Evolutionary conservation across 1,140 invertebrate genomes (phyloP), one percentile per base, ranked within the genome.

Genomic region (Mizuhopecten yessoensis): DNA sequence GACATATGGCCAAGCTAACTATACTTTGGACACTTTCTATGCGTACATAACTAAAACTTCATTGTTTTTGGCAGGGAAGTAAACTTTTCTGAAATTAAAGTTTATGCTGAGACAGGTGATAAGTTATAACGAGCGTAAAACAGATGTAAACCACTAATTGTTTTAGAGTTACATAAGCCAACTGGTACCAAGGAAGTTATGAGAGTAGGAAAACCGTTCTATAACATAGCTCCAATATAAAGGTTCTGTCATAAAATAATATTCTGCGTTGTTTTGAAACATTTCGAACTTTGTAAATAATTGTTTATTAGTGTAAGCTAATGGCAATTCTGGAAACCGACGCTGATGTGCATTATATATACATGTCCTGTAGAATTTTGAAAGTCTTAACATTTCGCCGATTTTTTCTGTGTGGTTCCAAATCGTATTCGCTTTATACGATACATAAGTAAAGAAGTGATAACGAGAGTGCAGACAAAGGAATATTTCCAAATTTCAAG

Each of bases 11-110:
- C 11, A 75, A n/a, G 57, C 2, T n/a, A 75, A 29, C n/a, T n/a
- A 75, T 29, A 13, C 57, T 75, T 7, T 7, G 57, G 57, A 75
- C 3, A 29, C 23, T 17, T 29, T 75, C 5, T n/a, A 29, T n/a
- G 29, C n/a, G 11, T 75, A 75, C 57, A 11, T 29, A 75, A 75
- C 57, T 29, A 11, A 75, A 75, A 75, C 57, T 75, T 75, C 23
- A 75, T 75, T 75, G 57, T 9, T 75, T 75, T 75, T 75, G 57
- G 57, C 57, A 75, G n/a, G 20, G 11, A 11, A 13, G 57, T 29
- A 75, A 29, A 75, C 57, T n/a, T 75, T 49, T 75, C 57, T 75
- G 57, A 75, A 75, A 75, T 75, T 75, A 75, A 75, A 75, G 57
- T 75, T 75, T n/a, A 75, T 75, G 57, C 17, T 75, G 11, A 75